Percentiles rank a stretch among this genome's conserved stretches.
phyloP scores from a whole-genome alignment of 2,113 vertebrate genomes.

The Forbesichthys agassizii region DNA sequence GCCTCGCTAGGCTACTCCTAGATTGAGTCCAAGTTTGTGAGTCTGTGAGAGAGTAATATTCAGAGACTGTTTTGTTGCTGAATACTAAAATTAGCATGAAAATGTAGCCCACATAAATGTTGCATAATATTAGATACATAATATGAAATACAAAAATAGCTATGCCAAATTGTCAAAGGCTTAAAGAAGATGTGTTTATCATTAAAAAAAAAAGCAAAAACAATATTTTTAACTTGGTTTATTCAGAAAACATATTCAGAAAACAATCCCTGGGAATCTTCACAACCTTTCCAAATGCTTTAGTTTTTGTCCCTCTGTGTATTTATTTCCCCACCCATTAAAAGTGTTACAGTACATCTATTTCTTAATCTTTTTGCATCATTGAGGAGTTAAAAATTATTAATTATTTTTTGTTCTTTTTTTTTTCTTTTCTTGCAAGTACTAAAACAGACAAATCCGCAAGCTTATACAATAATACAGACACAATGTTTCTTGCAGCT shows the following conservation, averaged over 20 bases:
- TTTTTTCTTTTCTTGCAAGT: too few species aligned
- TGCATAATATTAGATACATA: slow-evolving; percentile 53
- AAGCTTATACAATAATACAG: background rate
- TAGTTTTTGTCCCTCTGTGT: slow-evolving; percentile 6
- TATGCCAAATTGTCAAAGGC: slow-evolving; percentile 34
- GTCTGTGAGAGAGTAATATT: too few species aligned
- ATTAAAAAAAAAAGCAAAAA: background rate
- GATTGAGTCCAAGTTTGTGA: too few species aligned
- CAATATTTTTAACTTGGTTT: background rate
- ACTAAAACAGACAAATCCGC: background rate
- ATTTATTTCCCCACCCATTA: background rate
- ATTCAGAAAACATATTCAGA: background rate
- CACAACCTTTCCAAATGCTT: background rate
- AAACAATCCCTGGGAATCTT: background rate
- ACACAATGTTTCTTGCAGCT: too few species aligned
- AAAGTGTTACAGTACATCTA: background rate
- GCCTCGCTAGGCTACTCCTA: too few species aligned
- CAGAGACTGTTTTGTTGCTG: background rate
- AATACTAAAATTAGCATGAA: slow-evolving; percentile 14
- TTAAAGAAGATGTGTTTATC: slow-evolving; percentile 23
- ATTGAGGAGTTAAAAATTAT: background rate
- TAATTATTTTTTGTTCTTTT: too few species aligned
- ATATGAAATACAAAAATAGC: slow-evolving; percentile 49
- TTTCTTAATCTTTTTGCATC: background rate
- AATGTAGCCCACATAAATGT: slow-evolving; percentile 19